Evolutionary conservation across 2,888 invertebrate genomes (phyloP).

Genomic region (Hydriomena furcata): DNA sequence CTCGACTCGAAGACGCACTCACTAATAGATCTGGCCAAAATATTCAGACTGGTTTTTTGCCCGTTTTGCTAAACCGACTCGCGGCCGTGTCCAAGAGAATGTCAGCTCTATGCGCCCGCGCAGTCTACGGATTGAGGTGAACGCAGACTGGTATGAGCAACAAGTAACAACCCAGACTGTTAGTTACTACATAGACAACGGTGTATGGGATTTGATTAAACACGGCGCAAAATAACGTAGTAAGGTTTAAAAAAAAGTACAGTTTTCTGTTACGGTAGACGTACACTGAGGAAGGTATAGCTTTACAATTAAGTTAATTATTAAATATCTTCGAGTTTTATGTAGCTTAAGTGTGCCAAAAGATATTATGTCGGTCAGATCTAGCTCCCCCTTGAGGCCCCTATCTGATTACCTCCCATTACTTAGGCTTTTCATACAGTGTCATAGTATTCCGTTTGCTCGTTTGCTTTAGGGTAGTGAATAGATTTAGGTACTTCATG

Average conservation of each 20-base stretch:
- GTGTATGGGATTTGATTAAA: slow-evolving; percentile 20
- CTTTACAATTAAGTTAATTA: background rate
- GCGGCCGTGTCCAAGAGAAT: slow-evolving; percentile 47
- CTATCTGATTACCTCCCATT: too few species aligned
- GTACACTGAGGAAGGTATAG: background rate
- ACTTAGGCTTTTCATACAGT: too few species aligned
- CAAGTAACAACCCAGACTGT: slow-evolving; percentile 17
- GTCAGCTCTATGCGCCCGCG: slow-evolving; percentile 50
- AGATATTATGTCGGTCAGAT: background rate
- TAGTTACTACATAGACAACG: slow-evolving; percentile 19
- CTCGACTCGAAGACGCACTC: slow-evolving; percentile 68
- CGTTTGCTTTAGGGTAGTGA: too few species aligned
- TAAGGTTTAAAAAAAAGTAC: slow-evolving; percentile 10
- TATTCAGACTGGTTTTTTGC: slow-evolving; percentile 58
- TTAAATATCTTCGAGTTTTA: background rate
- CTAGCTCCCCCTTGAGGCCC: too few species aligned
- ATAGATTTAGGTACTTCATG: too few species aligned
- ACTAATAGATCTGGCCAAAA: slow-evolving; percentile 63
- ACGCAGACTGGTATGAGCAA: slow-evolving; percentile 31
- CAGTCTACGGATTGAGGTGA: slow-evolving; percentile 38
- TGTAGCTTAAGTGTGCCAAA: background rate
- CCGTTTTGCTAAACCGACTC: slow-evolving; percentile 50
- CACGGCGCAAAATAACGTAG: slow-evolving; percentile 19
- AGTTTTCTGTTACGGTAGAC: background rate
- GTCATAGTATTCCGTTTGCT: too few species aligned